Evolutionary conservation across 2,888 invertebrate species (phyloP).

Genomic region (Pterostichus madidus): DNA sequence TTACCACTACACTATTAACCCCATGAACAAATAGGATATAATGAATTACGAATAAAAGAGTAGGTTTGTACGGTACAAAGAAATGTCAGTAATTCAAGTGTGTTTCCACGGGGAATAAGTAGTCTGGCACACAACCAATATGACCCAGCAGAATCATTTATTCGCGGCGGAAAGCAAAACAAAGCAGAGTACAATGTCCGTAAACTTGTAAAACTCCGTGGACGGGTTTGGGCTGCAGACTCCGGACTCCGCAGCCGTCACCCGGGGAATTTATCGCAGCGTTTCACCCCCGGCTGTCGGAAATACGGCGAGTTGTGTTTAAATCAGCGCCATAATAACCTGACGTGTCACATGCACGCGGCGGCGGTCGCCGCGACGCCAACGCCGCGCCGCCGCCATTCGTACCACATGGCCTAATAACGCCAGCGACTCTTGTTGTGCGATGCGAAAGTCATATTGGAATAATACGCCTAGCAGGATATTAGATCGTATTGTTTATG

Average conservation of each 20-base stretch:
- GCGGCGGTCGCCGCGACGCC: constrained; percentile 53
- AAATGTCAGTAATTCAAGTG: constrained; percentile 57
- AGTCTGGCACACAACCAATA: not conserved
- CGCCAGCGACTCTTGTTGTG: constrained; percentile 6
- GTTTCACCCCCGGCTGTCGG: constrained; percentile 54
- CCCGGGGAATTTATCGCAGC: constrained; percentile 53
- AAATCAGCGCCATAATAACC: constrained; percentile 73
- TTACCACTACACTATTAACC: too few relatives aligned
- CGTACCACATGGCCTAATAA: constrained; percentile 56
- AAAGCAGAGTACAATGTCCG: constrained; percentile 22
- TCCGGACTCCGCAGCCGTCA: constrained; percentile 10
- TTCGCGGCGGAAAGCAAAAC: constrained; percentile 41
- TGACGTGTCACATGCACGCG: constrained; percentile 71
- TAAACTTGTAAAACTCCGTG: constrained; percentile 60
- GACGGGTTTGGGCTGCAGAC: not conserved
- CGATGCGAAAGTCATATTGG: constrained; percentile 48
- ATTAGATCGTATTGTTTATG: constrained; percentile 59
- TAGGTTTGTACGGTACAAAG: constrained; percentile 54
- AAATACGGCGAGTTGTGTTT: constrained; percentile 68
- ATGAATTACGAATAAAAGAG: constrained; percentile 18
- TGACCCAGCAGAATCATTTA: constrained; percentile 50
- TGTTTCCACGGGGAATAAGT: not conserved
- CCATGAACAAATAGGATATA: too few relatives aligned
- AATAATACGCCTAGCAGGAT: constrained; percentile 54
- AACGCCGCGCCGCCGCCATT: constrained; percentile 20